Percentiles rank a stretch among this genome's conserved stretches.
These are phyloP conservation scores for Muscicapa comitata DNA, from an alignment of 2,797 vertebrate genomes.

Conservation along the genomic window DNA sequence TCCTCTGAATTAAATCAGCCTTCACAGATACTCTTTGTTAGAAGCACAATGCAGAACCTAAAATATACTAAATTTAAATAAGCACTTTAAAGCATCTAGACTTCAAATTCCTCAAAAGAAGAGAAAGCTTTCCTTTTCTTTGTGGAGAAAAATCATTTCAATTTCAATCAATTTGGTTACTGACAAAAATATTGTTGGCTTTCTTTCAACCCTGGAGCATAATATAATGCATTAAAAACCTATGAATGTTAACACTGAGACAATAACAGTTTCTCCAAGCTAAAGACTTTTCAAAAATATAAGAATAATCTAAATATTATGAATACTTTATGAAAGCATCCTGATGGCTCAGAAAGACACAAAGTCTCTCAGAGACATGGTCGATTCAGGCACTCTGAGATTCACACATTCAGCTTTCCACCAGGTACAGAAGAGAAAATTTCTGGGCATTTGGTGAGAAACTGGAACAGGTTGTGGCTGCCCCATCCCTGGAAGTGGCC, in stretches of 20 bases:
- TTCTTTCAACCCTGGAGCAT: background rate
- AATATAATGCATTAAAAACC: background rate
- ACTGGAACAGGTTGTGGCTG: background rate
- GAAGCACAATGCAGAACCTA: background rate
- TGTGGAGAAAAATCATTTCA: background rate
- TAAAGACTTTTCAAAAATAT: background rate
- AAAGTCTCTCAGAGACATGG: fast-evolving
- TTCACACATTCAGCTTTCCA: background rate
- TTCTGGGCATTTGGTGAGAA: background rate
- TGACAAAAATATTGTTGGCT: background rate
- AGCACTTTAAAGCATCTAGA: background rate
- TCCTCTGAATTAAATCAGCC: background rate
- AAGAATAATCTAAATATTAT: constrained; percentile 6
- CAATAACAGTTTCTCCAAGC: background rate
- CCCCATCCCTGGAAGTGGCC: background rate
- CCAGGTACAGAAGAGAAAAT: background rate
- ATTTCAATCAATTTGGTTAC: background rate
- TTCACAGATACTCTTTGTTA: background rate
- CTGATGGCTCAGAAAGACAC: background rate
- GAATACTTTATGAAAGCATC: background rate
- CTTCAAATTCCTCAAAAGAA: background rate
- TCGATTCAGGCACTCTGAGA: background rate
- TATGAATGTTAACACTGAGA: background rate
- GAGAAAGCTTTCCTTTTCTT: background rate
- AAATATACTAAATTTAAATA: background rate